Evolutionary conservation across 1,140 invertebrate species (phyloP).

Genomic region (Leptinotarsa undecemlineata): DNA sequence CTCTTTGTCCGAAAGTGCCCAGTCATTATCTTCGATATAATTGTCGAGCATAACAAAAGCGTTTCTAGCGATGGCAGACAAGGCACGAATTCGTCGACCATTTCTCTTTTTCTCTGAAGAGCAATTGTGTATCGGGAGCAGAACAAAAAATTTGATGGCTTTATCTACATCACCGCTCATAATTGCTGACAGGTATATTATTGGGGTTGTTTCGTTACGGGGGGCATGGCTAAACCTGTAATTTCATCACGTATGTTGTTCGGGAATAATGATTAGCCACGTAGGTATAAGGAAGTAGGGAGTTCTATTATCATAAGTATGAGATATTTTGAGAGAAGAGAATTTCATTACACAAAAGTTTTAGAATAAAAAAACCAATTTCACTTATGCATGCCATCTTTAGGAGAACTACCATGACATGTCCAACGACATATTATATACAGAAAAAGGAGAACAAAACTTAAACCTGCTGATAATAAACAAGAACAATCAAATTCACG

Average conservation of each 20-base stretch:
- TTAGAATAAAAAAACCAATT: too few species aligned
- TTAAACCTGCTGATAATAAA: too few species aligned
- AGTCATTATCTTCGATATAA: constrained; percentile 30
- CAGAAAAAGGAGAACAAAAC: too few species aligned
- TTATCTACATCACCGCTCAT: constrained; percentile 32
- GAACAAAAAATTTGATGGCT: constrained; percentile 32
- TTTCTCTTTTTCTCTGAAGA: constrained; percentile 10
- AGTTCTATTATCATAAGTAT: too few species aligned
- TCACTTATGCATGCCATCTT: too few species aligned
- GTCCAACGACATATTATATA: too few species aligned
- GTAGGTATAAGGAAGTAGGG: neutral
- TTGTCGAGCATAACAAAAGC: constrained; percentile 19
- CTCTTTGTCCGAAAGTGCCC: constrained; percentile 12
- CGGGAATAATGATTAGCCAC: neutral
- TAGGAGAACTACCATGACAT: too few species aligned
- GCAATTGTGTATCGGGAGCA: constrained; percentile 19
- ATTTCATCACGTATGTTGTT: constrained; percentile 19
- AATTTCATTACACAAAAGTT: too few species aligned
- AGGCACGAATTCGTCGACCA: constrained; percentile 21
- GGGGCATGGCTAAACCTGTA: constrained; percentile 9
- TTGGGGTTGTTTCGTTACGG: constrained; percentile 24
- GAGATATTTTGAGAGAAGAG: too few species aligned
- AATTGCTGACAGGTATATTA: constrained; percentile 35
- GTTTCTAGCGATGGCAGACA: constrained; percentile 22
- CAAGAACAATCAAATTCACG: too few species aligned